Base-by-base conservation (phyloP, 2,888 invertebrate species). In the Mechanitis mazaeus region DNA sequence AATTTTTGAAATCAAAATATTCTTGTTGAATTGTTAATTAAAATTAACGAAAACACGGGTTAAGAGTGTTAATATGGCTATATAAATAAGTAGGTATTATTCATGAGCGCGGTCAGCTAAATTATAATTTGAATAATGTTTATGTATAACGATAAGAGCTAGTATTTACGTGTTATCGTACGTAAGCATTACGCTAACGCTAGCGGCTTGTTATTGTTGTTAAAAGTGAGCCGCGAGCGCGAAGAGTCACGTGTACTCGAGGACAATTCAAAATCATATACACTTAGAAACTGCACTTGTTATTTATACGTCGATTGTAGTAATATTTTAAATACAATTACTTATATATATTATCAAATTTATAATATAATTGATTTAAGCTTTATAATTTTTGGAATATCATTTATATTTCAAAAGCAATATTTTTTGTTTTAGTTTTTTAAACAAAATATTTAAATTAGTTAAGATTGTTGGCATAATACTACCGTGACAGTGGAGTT, bases 191-290 rank as follows among this genome's bases (percentile, higher is more conserved):
- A 50, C 50, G 50, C 31, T 59, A 57, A 56, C 54, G 62, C 60
- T 64, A 59, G 64, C 60, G 64, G 67, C 60, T 63, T 67, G 65
- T 74, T 72, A 74, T 76, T 79, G 76, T 80, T 79, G 77, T 78
- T 75, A 70, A 78, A 79, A 78, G 78, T 69, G 71, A 71, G 71
- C 72, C 12, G 20, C 47, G 50, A 50, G 50, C 31, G 71, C 70
- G 68, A 69, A 66, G 67, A 66, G 76, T 83, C 83, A 84, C 83
- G 81, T 83, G 83, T 68, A 61, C 65, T 65, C 78, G 77, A 80
- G 78, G 79, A 79, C 73, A 56, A 58, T n/a, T 3, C 50, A 7
- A 50, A 31, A 58, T 58, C 38, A 68, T 59, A 63, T 68, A 68
- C 67, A 67, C 67, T 57, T 60, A 65, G 55, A 60, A 64, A 63